Evolutionary conservation across 2,113 vertebrate genomes (phyloP).

Genomic region (Nerophis lumbriciformis): DNA sequence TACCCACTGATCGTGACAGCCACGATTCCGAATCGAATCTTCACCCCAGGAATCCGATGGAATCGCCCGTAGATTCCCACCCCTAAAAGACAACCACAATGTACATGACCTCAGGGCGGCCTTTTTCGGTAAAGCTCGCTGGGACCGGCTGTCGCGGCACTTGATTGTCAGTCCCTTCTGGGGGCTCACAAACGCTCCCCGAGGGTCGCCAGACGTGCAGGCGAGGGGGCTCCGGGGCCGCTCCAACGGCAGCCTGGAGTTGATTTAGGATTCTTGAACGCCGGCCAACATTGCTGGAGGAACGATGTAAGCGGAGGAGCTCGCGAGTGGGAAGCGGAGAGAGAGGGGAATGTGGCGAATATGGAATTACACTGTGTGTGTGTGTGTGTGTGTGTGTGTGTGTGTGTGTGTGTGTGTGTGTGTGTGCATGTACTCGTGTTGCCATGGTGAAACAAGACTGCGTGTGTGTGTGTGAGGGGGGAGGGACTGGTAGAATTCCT

Average conservation of each 20-base stretch:
- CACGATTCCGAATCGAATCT: too few relatives aligned
- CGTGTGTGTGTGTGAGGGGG: slow-evolving; percentile 4
- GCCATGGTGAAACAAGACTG: slow-evolving; percentile 29
- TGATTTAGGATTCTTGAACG: slow-evolving; percentile 73
- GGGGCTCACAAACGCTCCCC: slow-evolving; percentile 19
- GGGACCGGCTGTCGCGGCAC: slow-evolving; percentile 34
- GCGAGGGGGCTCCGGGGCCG: slow-evolving; percentile 46
- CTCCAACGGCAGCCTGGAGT: slow-evolving; percentile 48
- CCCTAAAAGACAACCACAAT: too few relatives aligned
- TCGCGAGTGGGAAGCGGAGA: slow-evolving; percentile 17
- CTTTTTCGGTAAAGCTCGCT: not conserved
- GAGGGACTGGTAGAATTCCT: slow-evolving; percentile 30
- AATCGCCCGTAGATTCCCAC: too few relatives aligned
- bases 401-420: slow-evolving; percentile 14
- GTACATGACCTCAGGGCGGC: too few relatives aligned
- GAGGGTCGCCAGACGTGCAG: slow-evolving; percentile 48
- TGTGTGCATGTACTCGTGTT: slow-evolving; percentile 26
- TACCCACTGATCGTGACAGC: too few relatives aligned
- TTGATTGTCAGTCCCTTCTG: slow-evolving; percentile 13
- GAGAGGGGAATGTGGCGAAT: slow-evolving; percentile 27
- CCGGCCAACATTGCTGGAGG: slow-evolving; percentile 73
- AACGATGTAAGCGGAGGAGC: slow-evolving; percentile 47
- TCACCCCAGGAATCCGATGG: too few relatives aligned
- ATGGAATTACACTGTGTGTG: slow-evolving; percentile 29
- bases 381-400: slow-evolving; percentile 17